Percentiles rank a stretch among this genome's conserved stretches.
phyloP scores from a whole-genome alignment of 2,113 vertebrate genomes.

The Colistium nudipinnis region DNA sequence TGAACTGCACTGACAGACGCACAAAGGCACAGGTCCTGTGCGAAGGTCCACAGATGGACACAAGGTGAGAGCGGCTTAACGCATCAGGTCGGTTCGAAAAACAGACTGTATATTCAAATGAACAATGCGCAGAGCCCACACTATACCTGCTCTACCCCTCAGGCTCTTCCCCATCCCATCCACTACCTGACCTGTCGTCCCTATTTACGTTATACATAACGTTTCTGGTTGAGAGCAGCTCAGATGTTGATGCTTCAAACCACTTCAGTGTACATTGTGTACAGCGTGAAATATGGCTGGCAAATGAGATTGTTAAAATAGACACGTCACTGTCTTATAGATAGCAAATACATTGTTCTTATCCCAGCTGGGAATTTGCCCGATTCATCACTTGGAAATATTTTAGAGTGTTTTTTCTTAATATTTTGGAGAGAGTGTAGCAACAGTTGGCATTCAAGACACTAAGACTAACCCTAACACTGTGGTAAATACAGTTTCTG shows the following conservation, averaged over 20 bases:
- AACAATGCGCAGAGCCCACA: no score
- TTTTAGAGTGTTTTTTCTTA: no score
- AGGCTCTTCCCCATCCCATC: no score
- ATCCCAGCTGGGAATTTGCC: constrained; percentile 33
- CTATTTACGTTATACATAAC: no score
- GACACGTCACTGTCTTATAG: constrained; percentile 35
- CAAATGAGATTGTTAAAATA: constrained; percentile 45
- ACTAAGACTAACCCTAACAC: no score
- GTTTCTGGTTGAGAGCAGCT: not conserved
- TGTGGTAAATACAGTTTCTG: constrained; percentile 21
- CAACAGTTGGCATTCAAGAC: constrained; percentile 29
- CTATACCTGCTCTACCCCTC: no score
- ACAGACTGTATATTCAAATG: no score
- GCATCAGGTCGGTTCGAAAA: no score
- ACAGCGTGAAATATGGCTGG: constrained; percentile 33
- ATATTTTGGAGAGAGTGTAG: constrained; percentile 26
- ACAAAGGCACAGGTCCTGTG: constrained; percentile 22
- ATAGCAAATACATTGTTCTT: constrained; percentile 25
- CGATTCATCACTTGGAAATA: constrained; percentile 19
- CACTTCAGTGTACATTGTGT: not conserved
- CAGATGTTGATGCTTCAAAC: not conserved
- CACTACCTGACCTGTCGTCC: no score
- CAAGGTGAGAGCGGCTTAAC: no score
- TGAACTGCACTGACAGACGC: constrained; percentile 13
- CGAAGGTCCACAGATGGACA: constrained; percentile 3